Evolutionary conservation across 2,888 invertebrate genomes (phyloP).

Genomic region (Hemicrepidius hirtus): DNA sequence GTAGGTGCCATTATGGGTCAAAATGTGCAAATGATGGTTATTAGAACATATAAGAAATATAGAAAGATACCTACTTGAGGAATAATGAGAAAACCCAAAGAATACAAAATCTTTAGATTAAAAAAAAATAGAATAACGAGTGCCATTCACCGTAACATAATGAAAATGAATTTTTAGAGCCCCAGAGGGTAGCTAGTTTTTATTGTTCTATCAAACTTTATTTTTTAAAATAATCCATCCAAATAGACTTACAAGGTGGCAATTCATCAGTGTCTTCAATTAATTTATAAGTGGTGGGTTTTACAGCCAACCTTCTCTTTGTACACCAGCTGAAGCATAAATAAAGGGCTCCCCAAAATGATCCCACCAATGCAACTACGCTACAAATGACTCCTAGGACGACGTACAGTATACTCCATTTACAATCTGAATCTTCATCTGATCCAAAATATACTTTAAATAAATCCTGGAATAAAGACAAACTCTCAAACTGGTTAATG

Average conservation of each 20-base stretch:
- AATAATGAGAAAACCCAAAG: too few relatives aligned
- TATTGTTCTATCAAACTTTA: too few relatives aligned
- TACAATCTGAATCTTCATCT: conserved; percentile 78
- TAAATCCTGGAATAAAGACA: conserved; percentile 57
- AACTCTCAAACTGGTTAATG: conserved; percentile 19
- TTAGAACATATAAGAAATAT: too few relatives aligned
- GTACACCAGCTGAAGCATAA: conserved; percentile 76
- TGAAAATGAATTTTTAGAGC: too few relatives aligned
- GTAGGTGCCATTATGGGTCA: too few relatives aligned
- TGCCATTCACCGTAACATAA: too few relatives aligned
- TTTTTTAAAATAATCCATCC: too few relatives aligned
- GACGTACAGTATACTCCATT: conserved; percentile 95
- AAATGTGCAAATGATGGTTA: too few relatives aligned
- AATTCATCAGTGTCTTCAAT: conserved; percentile 83
- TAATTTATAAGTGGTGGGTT: conserved; percentile 81
- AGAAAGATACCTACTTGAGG: too few relatives aligned
- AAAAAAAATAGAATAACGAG: too few relatives aligned
- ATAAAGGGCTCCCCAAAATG: conserved; percentile 79
- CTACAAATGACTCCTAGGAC: conserved; percentile 83
- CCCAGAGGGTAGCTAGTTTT: too few relatives aligned
- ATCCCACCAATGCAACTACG: conserved; percentile 75
- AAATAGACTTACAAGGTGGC: conserved; percentile 77
- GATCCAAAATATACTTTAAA: conserved; percentile 67
- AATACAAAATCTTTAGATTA: too few relatives aligned
- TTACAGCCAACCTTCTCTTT: conserved; percentile 72